Evolutionary conservation across 2,113 vertebrate species (phyloP).

Genomic region (Muntiacus reevesi): DNA sequence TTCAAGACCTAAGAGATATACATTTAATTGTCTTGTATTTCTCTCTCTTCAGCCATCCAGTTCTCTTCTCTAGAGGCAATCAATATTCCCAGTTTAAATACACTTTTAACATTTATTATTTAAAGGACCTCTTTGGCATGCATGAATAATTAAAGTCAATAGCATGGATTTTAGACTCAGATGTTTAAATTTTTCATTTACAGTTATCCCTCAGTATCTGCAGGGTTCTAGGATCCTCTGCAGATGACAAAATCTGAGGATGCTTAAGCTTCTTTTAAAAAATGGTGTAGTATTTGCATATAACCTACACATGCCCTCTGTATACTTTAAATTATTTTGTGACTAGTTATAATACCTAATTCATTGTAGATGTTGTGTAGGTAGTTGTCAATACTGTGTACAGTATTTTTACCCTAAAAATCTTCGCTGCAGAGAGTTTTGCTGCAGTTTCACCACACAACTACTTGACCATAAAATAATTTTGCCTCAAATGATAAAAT

Average conservation of each 20-base stretch:
- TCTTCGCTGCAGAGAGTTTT: not conserved
- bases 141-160: constrained; percentile 28
- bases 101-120: constrained; percentile 32
- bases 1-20: not conserved
- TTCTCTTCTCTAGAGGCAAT: not conserved
- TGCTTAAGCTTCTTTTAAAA: not conserved
- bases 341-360: not conserved
- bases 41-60: not conserved
- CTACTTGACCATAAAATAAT: not conserved
- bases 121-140: constrained; percentile 28
- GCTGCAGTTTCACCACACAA: not conserved
- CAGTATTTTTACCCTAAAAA: not conserved
- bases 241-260: not conserved
- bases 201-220: not conserved
- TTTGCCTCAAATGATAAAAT: not conserved
- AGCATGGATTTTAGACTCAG: not conserved
- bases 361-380: not conserved
- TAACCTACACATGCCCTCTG: not conserved
- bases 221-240: not conserved
- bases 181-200: not conserved
- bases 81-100: constrained; percentile 18
- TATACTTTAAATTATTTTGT: not conserved
- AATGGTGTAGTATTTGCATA: not conserved
- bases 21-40: not conserved
- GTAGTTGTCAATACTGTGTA: not conserved